Evolutionary conservation across 2,888 invertebrate species (phyloP).

Genomic region (Ganaspis brasiliensis): DNA sequence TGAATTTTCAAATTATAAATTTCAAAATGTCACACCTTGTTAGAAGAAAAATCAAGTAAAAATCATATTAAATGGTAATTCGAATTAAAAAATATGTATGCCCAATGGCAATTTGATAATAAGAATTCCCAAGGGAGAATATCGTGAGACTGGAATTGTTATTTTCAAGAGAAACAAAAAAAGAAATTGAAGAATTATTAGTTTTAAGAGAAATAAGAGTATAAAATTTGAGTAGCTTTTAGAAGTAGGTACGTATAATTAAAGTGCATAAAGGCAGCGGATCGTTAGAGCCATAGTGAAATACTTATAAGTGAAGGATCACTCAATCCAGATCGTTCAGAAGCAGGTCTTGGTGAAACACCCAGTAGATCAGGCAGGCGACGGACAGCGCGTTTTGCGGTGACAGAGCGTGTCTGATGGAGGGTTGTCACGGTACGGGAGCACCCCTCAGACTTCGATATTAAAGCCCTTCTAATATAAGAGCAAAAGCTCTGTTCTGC

Average conservation of each 20-base stretch:
- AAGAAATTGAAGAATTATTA: neutral
- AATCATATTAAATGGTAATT: too few species aligned
- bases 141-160: too few species aligned
- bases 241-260: slow-evolving; percentile 27
- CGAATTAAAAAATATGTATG: too few species aligned
- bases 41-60: too few species aligned
- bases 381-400: slow-evolving; percentile 76
- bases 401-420: slow-evolving; percentile 80
- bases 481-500: slow-evolving; percentile 71
- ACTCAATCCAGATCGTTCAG: slow-evolving; percentile 38
- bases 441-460: slow-evolving; percentile 76
- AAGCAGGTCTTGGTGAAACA: slow-evolving; percentile 59
- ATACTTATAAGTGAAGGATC: slow-evolving; percentile 41
- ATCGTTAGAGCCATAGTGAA: slow-evolving; percentile 25
- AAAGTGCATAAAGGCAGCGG: slow-evolving; percentile 27
- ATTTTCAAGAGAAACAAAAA: neutral
- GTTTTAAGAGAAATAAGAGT: neutral
- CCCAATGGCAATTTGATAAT: too few species aligned
- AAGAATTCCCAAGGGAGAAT: too few species aligned
- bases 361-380: slow-evolving; percentile 69
- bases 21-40: too few species aligned
- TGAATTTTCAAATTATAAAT: too few species aligned
- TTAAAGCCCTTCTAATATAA: slow-evolving; percentile 78
- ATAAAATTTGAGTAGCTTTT: neutral
- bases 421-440: slow-evolving; percentile 78